phyloP scores from a whole-genome alignment of 2,888 invertebrate species.

The Tholera decimalis region DNA sequence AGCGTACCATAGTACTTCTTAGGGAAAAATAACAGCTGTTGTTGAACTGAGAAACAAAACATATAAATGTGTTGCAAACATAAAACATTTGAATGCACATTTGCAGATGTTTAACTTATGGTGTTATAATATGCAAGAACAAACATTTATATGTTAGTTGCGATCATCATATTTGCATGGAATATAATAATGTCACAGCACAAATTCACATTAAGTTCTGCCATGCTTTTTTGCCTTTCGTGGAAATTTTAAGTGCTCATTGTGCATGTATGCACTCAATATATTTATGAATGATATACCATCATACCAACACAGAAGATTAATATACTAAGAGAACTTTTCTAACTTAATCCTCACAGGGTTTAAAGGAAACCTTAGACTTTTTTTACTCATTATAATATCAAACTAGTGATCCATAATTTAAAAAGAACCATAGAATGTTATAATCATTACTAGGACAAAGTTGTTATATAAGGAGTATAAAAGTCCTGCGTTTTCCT shows the following conservation, averaged over 20 bases:
- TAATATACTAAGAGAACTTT: not conserved
- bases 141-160: not conserved
- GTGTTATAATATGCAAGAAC: not conserved
- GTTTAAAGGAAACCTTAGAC: conserved; percentile 15
- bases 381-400: conserved; percentile 22
- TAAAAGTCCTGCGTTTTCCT: conserved; percentile 33
- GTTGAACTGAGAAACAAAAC: conserved; percentile 29
- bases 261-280: conserved; percentile 5
- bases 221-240: conserved; percentile 42
- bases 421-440: conserved; percentile 2
- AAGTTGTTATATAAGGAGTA: conserved; percentile 23
- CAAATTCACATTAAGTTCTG: conserved; percentile 26
- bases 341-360: conserved; percentile 1
- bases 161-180: not conserved
- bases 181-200: conserved; percentile 33
- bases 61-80: conserved; percentile 37
- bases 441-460: not conserved
- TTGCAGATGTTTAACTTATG: not conserved
- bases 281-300: conserved; percentile 14
- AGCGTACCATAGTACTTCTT: conserved; percentile 13
- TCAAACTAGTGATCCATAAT: not conserved
- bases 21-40: conserved; percentile 16
- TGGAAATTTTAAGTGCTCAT: conserved; percentile 5
- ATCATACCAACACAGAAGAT: conserved; percentile 12
- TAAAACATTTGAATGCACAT: conserved; percentile 20